Evolutionary conservation across 2,888 invertebrate genomes (phyloP), one percentile per base, ranked within the genome.

Genomic region (Clusia tigrina): DNA sequence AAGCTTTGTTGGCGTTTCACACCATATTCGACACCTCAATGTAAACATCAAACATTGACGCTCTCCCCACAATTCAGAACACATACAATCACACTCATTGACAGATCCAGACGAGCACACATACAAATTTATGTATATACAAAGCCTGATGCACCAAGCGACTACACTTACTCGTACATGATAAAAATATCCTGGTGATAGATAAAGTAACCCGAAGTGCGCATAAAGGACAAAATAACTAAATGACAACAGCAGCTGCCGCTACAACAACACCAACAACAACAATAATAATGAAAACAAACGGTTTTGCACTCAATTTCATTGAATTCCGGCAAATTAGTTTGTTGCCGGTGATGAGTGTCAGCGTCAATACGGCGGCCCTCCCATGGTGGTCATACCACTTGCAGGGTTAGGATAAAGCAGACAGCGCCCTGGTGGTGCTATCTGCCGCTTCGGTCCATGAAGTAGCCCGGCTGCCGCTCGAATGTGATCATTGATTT

Each of bases 291-390:
- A 64, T 63, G 65, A 67, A 58, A 68, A 66, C 65, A 68, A 72
- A 71, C 68, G 69, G 66, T 69, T 73, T 73, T 73, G 71, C 74
- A 74, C 74, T 73, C 72, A 73, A 76, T 76, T 76, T 76, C 76
- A 74, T 72, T 74, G 74, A 71, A 74, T 72, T 71, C 72, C 74
- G 69, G 68, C 72, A 74, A 76, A 76, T 76, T 74, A 74, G 74
- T 73, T 73, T 69, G 68, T 68, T 69, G 68, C 63, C 62, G 54
- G 59, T 62, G 66, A 66, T 67, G 67, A 64, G 67, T 66, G 67
- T 66, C n/a, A n/a, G n/a, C n/a, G n/a, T n/a, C 68, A 68, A 67
- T 68, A 67, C 63, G 54, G 54, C 38, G n/a, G n/a, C n/a, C n/a
- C n/a, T n/a, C n/a, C 32, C n/a, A n/a, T n/a, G n/a, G n/a, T n/a